Evolutionary conservation across 2,113 vertebrate species (phyloP), one percentile per base, ranked within the genome.

Genomic region (Podilymbus podiceps): DNA sequence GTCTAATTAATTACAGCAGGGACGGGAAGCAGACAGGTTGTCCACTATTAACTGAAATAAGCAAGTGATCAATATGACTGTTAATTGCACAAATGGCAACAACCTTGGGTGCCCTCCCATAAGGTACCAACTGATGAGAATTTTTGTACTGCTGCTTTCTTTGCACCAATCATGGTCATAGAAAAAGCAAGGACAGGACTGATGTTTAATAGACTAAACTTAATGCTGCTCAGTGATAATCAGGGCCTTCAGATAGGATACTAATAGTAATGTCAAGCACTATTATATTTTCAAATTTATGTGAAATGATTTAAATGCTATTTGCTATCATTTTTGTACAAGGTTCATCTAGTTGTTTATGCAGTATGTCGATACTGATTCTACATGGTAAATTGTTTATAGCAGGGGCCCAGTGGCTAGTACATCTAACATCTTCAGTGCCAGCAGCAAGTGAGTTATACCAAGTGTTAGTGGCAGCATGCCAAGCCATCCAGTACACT

Each of bases 41-140:
- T 97, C 78, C 77, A 88, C 87, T 96, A 92, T 97, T 98, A 98
- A 97, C 94, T 96, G 81, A 95, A 94, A 85, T 78, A 90, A 96
- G 49, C 67, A 95, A 96, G 66, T 88, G 97, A 97, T 98, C 97
- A 94, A 98, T 98, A 97, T 73, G 85, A 86, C 87, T 97, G 95
- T 96, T 98, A 98, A 97, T 98, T 98, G 97, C 96, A 94, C 90
- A 96, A 98, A 98, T 95, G 96, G 87, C 78, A 98, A 95, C 95
- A 97, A 97, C 69, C 58, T 92, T 96, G 80, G 76, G 88, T 94
- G 68, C 59, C 67, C 52, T 97, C 85, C 95, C 94, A 89, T 44
- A 95, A 67, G 79, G 42, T 93, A 98, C 78, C 84, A 95, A 81
- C 55, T 24, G 78, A 97, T 93, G 72, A 93, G 77, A 91, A 94